Evolutionary conservation across 2,797 vertebrate genomes (phyloP).

Genomic region (Onychomys torridus): DNA sequence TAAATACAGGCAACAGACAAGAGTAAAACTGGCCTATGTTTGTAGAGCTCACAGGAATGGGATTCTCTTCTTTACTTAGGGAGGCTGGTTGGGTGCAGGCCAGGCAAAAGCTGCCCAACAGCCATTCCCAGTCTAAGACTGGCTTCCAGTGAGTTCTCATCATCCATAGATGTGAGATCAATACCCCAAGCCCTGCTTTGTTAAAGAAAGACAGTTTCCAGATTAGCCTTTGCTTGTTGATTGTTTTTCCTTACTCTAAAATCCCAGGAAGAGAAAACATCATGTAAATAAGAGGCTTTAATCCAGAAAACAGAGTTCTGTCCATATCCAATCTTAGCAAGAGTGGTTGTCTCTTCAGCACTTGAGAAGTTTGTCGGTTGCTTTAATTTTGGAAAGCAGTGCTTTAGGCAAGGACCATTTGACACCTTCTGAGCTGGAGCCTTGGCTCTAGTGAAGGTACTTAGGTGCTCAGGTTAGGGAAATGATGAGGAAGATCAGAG

Average conservation of each 20-base stretch:
- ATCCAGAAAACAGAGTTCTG: neutral
- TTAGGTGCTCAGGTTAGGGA: neutral
- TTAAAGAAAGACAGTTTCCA: neutral
- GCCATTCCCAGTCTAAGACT: neutral
- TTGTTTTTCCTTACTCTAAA: neutral
- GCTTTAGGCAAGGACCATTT: neutral
- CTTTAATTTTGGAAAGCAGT: neutral
- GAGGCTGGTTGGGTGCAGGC: neutral
- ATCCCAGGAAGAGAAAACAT: conserved; percentile 33
- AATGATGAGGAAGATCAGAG: neutral
- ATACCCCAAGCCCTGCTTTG: neutral
- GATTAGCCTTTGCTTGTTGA: neutral
- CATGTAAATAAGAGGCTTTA: neutral
- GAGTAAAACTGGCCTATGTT: neutral
- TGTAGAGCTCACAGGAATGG: neutral
- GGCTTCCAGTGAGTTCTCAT: neutral
- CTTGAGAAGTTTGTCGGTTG: neutral
- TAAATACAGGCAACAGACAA: neutral
- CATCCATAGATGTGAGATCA: neutral
- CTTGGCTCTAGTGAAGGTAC: neutral
- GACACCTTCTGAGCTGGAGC: conserved; percentile 12
- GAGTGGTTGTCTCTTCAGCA: neutral
- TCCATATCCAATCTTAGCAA: neutral
- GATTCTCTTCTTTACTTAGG: conserved; percentile 27
- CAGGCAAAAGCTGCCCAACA: neutral